These are phyloP conservation scores for Acanthopagrus latus DNA, from an alignment of 2,797 vertebrate genomes.

Conservation along the genomic window DNA sequence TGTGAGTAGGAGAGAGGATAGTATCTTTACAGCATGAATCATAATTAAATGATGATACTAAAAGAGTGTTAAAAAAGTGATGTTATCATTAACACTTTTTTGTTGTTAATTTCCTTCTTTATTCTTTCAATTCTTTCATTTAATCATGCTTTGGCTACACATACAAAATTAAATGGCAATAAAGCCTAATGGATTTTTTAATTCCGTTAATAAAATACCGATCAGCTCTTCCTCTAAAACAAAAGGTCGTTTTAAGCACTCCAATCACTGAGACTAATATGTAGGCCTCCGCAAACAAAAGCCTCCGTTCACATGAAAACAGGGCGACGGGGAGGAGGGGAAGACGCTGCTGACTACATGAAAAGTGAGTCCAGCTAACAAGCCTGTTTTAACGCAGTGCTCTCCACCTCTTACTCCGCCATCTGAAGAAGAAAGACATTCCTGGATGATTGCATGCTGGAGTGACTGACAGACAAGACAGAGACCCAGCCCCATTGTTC, in stretches of 20 bases:
- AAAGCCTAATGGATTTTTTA: too few species aligned
- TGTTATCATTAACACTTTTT: too few species aligned
- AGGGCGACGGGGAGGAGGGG: background rate
- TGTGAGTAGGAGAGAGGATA: background rate
- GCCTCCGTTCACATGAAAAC: background rate
- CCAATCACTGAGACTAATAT: too few species aligned
- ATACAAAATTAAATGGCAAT: too few species aligned
- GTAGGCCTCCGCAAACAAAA: background rate
- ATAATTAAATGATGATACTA: background rate
- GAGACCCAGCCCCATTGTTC: constrained; percentile 78
- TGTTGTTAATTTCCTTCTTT: too few species aligned
- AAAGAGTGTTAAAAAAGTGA: too few species aligned
- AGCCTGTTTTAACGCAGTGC: constrained; percentile 4
- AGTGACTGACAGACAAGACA: constrained; percentile 71
- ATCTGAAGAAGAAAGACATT: constrained; percentile 74
- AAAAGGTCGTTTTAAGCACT: background rate
- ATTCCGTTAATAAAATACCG: background rate
- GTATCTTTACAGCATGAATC: background rate
- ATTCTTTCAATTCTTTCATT: too few species aligned
- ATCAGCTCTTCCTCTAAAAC: background rate
- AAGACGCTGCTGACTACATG: background rate
- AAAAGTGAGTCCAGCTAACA: constrained; percentile 33
- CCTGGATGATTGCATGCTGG: constrained; percentile 73
- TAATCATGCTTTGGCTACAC: too few species aligned
- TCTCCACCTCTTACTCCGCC: constrained; percentile 33